phyloP scores from a whole-genome alignment of 2,888 invertebrate species.

The Limulus polyphemus region DNA sequence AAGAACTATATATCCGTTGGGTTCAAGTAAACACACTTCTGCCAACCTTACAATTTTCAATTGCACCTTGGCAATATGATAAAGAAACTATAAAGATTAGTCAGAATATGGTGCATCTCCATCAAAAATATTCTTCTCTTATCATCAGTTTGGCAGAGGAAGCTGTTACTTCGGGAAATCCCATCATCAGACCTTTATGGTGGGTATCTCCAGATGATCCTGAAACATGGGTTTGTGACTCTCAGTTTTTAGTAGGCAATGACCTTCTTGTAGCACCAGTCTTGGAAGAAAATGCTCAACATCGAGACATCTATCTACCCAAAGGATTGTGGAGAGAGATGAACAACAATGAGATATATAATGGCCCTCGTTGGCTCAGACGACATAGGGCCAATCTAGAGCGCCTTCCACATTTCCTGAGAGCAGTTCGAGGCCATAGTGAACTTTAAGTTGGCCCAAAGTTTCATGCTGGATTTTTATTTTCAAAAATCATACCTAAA shows the following conservation, averaged over 20 bases:
- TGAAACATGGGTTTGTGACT: slow-evolving; percentile 43
- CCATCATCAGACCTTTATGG: slow-evolving; percentile 71
- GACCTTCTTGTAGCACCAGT: slow-evolving; percentile 82
- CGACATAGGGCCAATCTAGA: slow-evolving; percentile 11
- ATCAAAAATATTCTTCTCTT: slow-evolving; percentile 46
- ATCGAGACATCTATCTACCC: slow-evolving; percentile 68
- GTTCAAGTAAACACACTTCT: slow-evolving; percentile 61
- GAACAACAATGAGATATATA: slow-evolving; percentile 5
- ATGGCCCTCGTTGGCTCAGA: slow-evolving; percentile 15
- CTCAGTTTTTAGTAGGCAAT: slow-evolving; percentile 75
- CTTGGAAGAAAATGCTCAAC: slow-evolving; percentile 52
- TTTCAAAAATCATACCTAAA: no score
- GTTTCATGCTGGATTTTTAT: no score
- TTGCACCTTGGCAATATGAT: slow-evolving; percentile 65
- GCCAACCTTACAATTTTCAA: slow-evolving; percentile 66
- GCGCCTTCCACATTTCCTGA: slow-evolving; percentile 12
- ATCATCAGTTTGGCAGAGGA: slow-evolving; percentile 47
- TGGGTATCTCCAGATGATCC: slow-evolving; percentile 60
- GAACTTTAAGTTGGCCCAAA: no score
- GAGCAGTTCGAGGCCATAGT: no score
- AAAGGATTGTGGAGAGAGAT: slow-evolving; percentile 61
- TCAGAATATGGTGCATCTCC: slow-evolving; percentile 51
- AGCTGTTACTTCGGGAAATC: slow-evolving; percentile 49
- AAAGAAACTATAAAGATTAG: slow-evolving; percentile 47
- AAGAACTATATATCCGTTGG: slow-evolving; percentile 57